These are phyloP conservation scores for Myripristis jacobus DNA, from an alignment of 2,797 vertebrate species.

Conservation along the genomic window DNA sequence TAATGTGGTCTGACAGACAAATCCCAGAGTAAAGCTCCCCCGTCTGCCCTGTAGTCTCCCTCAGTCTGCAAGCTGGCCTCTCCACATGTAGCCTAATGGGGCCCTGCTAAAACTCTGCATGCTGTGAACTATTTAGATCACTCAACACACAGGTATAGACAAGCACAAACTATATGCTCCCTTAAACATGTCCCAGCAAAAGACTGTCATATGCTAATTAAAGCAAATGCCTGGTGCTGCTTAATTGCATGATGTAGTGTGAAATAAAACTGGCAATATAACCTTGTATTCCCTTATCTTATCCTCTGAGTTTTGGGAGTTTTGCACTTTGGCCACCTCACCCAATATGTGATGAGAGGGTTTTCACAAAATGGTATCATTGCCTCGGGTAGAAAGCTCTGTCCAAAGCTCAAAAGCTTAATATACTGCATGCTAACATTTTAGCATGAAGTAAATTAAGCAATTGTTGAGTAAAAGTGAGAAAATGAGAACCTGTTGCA, in stretches of 20 bases:
- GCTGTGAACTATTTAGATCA: conserved; percentile 45
- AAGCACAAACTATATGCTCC: neutral
- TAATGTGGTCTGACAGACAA: conserved; percentile 80
- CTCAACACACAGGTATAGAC: neutral
- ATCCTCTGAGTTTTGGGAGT: too few relatives aligned
- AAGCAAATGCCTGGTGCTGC: neutral
- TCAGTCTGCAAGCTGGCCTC: conserved; percentile 33
- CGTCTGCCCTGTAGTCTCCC: conserved; percentile 55
- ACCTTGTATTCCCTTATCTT: too few relatives aligned
- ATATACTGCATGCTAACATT: too few relatives aligned
- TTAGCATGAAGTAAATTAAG: too few relatives aligned
- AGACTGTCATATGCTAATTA: neutral
- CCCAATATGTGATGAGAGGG: too few relatives aligned
- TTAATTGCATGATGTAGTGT: neutral
- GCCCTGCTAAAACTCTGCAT: conserved; percentile 52
- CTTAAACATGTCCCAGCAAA: neutral
- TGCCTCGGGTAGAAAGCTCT: too few relatives aligned
- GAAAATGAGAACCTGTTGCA: too few relatives aligned
- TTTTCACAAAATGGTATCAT: too few relatives aligned
- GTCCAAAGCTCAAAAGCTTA: too few relatives aligned
- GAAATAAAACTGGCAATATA: neutral
- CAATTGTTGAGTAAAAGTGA: too few relatives aligned
- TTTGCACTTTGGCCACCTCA: too few relatives aligned
- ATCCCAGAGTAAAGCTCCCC: conserved; percentile 71
- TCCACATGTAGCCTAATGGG: conserved; percentile 45